Conservation (phyloP, 2,113 vertebrate species). For the Crotophaga sulcirostris region DNA sequence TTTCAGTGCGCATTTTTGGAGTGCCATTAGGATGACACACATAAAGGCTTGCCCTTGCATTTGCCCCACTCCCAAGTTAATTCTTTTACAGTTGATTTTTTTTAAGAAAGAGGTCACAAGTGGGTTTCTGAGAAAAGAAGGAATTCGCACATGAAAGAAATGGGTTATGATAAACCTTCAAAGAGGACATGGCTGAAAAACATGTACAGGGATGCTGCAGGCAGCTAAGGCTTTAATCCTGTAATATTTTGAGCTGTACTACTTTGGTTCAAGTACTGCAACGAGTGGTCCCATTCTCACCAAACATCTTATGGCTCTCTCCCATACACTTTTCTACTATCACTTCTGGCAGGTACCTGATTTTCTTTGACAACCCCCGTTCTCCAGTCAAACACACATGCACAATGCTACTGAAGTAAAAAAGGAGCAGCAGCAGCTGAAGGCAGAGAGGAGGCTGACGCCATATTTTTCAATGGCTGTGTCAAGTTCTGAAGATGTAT, state of each 20-base stretch:
- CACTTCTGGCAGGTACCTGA: not conserved
- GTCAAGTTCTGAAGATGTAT: not conserved
- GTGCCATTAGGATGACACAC: conserved; percentile 23
- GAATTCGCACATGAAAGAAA: not conserved
- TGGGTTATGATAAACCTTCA: not conserved
- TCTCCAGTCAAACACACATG: not conserved
- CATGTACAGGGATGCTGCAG: not conserved
- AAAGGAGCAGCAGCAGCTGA: not conserved
- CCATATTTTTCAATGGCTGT: not conserved
- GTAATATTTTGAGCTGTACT: not conserved
- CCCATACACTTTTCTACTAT: not conserved
- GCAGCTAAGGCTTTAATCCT: not conserved
- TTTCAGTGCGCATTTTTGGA: conserved; percentile 42
- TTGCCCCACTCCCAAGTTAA: not conserved
- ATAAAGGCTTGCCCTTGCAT: not conserved
- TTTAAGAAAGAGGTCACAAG: not conserved
- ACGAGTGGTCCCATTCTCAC: not conserved
- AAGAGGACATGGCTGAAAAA: not conserved
- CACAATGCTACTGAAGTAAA: accelerated
- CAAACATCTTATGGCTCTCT: not conserved
- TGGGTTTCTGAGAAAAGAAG: not conserved
- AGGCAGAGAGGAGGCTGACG: not conserved
- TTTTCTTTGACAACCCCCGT: not conserved
- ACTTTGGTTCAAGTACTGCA: not conserved
- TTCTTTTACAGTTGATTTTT: not conserved